Base-by-base conservation (phyloP, 2,888 invertebrate genomes). In the Margaritifera margaritifera region DNA sequence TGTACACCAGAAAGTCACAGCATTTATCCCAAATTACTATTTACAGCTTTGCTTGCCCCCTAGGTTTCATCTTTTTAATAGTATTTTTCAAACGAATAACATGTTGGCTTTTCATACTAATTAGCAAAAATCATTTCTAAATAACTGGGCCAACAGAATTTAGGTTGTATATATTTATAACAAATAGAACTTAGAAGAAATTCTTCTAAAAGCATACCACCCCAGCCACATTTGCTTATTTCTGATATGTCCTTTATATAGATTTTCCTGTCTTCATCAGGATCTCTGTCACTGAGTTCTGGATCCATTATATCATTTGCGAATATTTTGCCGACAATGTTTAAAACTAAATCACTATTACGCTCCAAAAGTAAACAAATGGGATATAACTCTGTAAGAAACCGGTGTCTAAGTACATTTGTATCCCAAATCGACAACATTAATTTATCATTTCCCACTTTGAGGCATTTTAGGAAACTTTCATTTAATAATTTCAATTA, bases 151-250 rank as follows among this genome's bases (percentile, higher is more conserved):
- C 31, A 8, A 8, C 59, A 24, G 27, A 59, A 25, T 24, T 15
- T 8, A 19, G 22, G 18, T n/a, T 42, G 61, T 11, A 4, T 6
- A 2, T 18, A 42, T 19, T 19, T 61, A 6, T 61, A 27, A 42
- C 61, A 24, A 59, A 27, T 59, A n/a, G n/a, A n/a, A n/a, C n/a
- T n/a, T n/a, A n/a, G n/a, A 20, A 27, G 6, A 59, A 15, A 25
- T 25, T 25, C 11, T 24, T 27, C 22, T 52, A 25, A 18, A 24
- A 54, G 20, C 59, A 73, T 72, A 82, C 82, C 82, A 59, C 80
- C 74, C 80, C 81, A 83, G 59, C 81, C 81, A 60, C 69, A 72
- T 22, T 62, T 66, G 27, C 72, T 73, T 50, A 83, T 68, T 24
- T 75, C 66, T 20, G 71, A 71, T 25, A 74, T 69, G 20, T 74